Conservation (phyloP, 2,797 vertebrate species). For the Myiotriccus ornatus region DNA sequence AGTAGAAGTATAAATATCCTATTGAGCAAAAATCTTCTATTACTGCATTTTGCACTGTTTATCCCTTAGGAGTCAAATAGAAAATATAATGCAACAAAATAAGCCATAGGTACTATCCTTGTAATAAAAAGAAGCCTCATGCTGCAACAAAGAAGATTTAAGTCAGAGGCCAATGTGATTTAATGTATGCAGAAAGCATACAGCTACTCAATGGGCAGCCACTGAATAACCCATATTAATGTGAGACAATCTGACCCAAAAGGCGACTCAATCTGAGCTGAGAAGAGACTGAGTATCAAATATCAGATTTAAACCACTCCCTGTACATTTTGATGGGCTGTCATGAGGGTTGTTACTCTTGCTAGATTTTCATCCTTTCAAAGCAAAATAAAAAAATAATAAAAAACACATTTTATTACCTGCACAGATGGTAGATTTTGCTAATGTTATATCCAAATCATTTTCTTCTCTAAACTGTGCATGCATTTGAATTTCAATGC, state of each 20-base stretch:
- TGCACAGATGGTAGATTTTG: constrained; percentile 38
- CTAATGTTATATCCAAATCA: background rate
- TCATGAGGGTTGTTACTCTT: background rate
- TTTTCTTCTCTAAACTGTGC: constrained; percentile 17
- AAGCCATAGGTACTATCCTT: background rate
- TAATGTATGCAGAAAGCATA: background rate
- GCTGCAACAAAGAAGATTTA: background rate
- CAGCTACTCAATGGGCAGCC: background rate
- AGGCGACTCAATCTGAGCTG: background rate
- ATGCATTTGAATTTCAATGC: background rate
- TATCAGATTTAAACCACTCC: background rate
- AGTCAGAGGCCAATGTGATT: background rate
- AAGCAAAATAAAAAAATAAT: background rate
- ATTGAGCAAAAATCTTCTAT: background rate
- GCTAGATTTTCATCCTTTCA: background rate
- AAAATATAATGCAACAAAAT: background rate
- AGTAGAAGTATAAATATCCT: background rate
- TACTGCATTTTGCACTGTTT: background rate
- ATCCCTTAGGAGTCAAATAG: background rate
- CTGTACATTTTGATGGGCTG: background rate
- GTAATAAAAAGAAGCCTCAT: background rate
- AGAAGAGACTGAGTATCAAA: background rate
- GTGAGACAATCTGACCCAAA: background rate
- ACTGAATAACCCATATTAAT: background rate
- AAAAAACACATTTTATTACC: constrained; percentile 9